A percentile compares a stretch with the other conserved stretches of the same genome.
phyloP scores from a whole-genome alignment of 2,113 vertebrate genomes.

The Atlantisia rogersi region DNA sequence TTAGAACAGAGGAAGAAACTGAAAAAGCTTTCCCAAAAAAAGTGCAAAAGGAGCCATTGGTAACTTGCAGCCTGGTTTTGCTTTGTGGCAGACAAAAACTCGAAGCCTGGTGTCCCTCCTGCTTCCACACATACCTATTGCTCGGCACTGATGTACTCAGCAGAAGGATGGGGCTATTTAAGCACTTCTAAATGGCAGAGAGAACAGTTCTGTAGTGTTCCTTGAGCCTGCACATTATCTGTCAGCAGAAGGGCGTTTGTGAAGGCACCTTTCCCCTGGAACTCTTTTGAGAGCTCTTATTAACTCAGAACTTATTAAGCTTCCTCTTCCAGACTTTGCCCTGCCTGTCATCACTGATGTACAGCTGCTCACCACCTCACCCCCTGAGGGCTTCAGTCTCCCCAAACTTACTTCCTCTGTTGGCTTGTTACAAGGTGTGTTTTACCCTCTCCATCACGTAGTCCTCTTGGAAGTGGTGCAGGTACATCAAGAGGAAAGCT shows the following conservation, averaged over 20 bases:
- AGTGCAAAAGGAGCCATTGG: background rate
- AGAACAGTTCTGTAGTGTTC: background rate
- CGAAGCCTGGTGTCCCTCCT: background rate
- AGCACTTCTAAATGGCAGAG: background rate
- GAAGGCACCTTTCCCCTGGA: background rate
- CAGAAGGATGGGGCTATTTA: background rate
- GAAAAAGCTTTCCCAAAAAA: background rate
- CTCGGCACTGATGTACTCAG: background rate
- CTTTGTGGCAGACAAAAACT: background rate
- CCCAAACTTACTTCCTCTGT: background rate
- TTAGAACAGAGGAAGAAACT: background rate
- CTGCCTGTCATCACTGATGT: background rate
- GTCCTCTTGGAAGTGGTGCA: background rate
- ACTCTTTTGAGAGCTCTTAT: background rate
- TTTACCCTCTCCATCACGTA: background rate
- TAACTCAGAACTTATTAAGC: background rate
- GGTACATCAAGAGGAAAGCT: background rate
- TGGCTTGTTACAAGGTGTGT: background rate
- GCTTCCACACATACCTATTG: background rate
- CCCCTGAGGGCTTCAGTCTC: background rate
- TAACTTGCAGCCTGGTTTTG: background rate
- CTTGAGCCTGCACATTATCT: background rate
- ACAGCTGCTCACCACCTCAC: background rate
- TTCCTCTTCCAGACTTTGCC: background rate
- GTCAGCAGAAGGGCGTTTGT: background rate